Conservation (phyloP, 2,888 invertebrate species). For the Romanomermis culicivorax region DNA sequence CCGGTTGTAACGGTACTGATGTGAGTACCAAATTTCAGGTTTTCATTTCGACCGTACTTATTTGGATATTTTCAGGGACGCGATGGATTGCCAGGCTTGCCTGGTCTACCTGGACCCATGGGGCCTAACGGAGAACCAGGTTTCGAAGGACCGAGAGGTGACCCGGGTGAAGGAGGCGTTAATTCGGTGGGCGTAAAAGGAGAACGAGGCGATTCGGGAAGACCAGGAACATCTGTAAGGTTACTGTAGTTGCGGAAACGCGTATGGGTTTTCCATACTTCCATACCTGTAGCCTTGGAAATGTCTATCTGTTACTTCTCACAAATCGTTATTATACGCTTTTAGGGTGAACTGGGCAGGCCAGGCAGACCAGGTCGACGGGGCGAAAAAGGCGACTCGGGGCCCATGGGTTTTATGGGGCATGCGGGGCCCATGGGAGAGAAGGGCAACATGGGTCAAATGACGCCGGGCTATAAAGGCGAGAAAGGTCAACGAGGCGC, state of each 20-base stretch:
- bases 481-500: constrained; percentile 12
- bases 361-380: constrained; percentile 17
- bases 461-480: constrained; percentile 9
- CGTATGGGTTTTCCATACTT: too few species aligned
- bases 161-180: constrained; percentile 30
- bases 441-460: constrained; percentile 1
- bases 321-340: constrained; percentile 12
- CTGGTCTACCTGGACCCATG: constrained; percentile 18
- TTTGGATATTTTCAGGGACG: neutral
- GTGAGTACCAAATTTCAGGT: constrained; percentile 12
- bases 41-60: constrained; percentile 16
- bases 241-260: too few species aligned
- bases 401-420: neutral
- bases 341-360: constrained; percentile 20
- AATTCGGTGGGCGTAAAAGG: constrained; percentile 29
- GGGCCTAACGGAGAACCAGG: constrained; percentile 25
- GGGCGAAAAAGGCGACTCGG: constrained; percentile 7
- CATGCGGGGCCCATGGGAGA: constrained; percentile 1
- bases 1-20: constrained; percentile 10
- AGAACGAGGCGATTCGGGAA: constrained; percentile 16
- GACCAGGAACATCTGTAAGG: constrained; percentile 13
- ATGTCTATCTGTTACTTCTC: constrained; percentile 12
- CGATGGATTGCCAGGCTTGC: constrained; percentile 17
- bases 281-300: constrained; percentile 3
- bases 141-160: constrained; percentile 22